Conservation (phyloP, 2,113 vertebrate species). For the Laticauda colubrina region DNA sequence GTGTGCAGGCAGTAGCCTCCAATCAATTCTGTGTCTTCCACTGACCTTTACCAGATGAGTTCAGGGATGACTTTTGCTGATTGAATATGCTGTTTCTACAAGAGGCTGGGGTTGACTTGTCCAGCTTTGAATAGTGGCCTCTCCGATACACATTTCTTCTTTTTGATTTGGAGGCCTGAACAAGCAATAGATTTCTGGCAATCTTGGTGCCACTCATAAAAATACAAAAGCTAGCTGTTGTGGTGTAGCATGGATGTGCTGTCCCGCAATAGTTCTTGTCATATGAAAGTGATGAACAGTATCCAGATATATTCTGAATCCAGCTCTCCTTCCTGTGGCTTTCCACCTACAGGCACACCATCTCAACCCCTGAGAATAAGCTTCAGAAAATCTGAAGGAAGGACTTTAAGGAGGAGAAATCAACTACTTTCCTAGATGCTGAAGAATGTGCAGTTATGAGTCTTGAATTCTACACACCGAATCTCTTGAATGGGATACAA, state of each 20-base stretch:
- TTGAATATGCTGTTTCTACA: neutral
- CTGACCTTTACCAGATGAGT: neutral
- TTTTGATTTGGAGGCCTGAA: neutral
- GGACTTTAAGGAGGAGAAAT: fast-evolving
- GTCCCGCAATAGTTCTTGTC: too few species aligned
- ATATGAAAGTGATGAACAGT: neutral
- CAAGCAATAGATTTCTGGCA: neutral
- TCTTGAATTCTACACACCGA: neutral
- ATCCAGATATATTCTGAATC: neutral
- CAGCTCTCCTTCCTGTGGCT: neutral
- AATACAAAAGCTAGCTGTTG: neutral
- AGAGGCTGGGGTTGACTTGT: neutral
- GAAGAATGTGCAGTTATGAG: neutral
- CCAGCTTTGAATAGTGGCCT: neutral
- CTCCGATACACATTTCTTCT: neutral
- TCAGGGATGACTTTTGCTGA: neutral
- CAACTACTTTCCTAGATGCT: conserved; percentile 41
- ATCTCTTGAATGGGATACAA: neutral
- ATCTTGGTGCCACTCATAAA: neutral
- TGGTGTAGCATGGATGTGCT: neutral
- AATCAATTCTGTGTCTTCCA: neutral
- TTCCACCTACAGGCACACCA: neutral
- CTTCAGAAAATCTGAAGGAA: neutral
- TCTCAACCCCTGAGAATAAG: neutral
- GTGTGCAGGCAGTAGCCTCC: neutral